These are phyloP conservation scores for Caenorhabditis drosophilae DNA, from an alignment of 2,888 invertebrate species.

Conservation along the genomic window DNA sequence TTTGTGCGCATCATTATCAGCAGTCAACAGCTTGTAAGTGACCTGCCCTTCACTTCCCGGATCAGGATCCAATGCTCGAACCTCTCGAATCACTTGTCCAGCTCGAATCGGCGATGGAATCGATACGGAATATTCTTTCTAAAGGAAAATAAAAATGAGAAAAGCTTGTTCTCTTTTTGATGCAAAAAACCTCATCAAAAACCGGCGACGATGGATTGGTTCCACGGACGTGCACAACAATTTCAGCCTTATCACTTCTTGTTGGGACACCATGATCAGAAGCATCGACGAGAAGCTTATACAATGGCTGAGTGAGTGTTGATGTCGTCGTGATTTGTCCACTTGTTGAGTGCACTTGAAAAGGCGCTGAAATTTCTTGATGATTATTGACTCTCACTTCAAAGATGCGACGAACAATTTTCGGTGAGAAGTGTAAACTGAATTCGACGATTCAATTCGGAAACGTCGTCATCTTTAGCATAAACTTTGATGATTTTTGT, in stretches of 20 bases:
- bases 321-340: conserved; percentile 35
- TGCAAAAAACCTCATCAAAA: too few relatives aligned
- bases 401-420: too few relatives aligned
- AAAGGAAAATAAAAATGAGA: too few relatives aligned
- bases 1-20: conserved; percentile 31
- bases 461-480: conserved; percentile 59
- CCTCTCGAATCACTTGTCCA: conserved; percentile 48
- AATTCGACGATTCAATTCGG: conserved; percentile 37
- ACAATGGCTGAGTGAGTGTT: conserved; percentile 32
- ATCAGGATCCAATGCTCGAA: conserved; percentile 62
- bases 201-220: conserved; percentile 61
- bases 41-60: conserved; percentile 57
- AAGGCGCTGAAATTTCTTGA: too few relatives aligned
- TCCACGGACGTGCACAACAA: conserved; percentile 46
- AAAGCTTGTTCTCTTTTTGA: too few relatives aligned
- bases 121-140: conserved; percentile 53
- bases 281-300: conserved; percentile 39
- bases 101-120: conserved; percentile 48
- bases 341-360: conserved; percentile 17
- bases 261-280: conserved; percentile 47
- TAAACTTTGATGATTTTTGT: conserved; percentile 34
- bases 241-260: conserved; percentile 37
- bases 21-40: conserved; percentile 19
- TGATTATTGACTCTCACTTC: too few relatives aligned
- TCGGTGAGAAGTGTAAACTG: too few relatives aligned